phyloP scores from a whole-genome alignment of 1,140 invertebrate genomes.

The Cardiocondyla obscurior region DNA sequence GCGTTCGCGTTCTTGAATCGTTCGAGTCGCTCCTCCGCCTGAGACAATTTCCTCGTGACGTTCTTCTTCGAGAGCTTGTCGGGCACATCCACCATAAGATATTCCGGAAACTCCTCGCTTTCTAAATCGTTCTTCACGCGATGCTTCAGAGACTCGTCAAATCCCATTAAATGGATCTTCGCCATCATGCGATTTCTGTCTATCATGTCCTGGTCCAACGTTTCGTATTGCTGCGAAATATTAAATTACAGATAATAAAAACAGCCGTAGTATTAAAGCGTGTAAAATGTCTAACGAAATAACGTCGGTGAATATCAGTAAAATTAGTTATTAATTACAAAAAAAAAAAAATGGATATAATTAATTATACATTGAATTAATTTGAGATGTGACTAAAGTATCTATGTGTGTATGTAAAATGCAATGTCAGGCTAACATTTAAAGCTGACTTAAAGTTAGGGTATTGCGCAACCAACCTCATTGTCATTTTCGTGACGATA shows the following conservation, averaged over 20 bases:
- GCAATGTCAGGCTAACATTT: neutral
- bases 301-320: neutral
- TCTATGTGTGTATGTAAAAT: neutral
- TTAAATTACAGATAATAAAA: neutral
- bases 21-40: constrained; percentile 75
- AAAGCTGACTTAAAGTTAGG: too few relatives aligned
- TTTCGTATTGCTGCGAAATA: constrained; percentile 56
- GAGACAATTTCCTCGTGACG: constrained; percentile 72
- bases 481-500: constrained; percentile 59
- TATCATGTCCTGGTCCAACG: constrained; percentile 69
- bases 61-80: constrained; percentile 73
- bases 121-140: constrained; percentile 73
- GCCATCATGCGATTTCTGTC: constrained; percentile 74
- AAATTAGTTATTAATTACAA: too few relatives aligned
- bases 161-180: constrained; percentile 74
- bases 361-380: too few relatives aligned
- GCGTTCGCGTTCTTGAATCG: constrained; percentile 75
- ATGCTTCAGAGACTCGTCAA: constrained; percentile 73
- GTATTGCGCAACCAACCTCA: constrained; percentile 66
- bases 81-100: constrained; percentile 67
- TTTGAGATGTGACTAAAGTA: too few relatives aligned
- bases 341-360: too few relatives aligned
- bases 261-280: neutral
- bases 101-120: constrained; percentile 73
- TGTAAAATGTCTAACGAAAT: neutral